Percentiles rank a stretch among this genome's conserved stretches.
Evolutionary conservation across 2,113 vertebrate species (phyloP).

Genomic region (Callorhinus ursinus): DNA sequence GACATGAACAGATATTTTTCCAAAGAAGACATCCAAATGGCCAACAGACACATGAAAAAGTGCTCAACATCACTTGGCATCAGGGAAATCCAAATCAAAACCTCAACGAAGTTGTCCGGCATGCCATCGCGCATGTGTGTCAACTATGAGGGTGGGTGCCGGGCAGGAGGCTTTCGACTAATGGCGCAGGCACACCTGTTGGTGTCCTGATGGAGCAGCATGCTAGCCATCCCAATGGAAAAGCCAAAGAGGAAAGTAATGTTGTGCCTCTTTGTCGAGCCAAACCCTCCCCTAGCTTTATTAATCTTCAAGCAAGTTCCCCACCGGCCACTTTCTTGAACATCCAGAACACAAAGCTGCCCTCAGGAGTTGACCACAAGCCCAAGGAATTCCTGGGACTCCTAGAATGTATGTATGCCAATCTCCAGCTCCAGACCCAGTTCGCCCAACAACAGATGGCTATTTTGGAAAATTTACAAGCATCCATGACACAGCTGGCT

Average conservation of each 20-base stretch:
- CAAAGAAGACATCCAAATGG: too few relatives aligned
- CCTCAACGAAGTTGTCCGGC: background rate
- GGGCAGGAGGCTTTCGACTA: background rate
- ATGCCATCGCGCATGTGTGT: background rate
- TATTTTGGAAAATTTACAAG: constrained; percentile 74
- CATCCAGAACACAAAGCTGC: constrained; percentile 7
- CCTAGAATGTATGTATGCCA: constrained; percentile 68
- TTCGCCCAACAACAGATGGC: constrained; percentile 65
- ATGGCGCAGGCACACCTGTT: background rate
- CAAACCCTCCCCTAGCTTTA: constrained; percentile 74
- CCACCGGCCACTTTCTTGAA: constrained; percentile 26
- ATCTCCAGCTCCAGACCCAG: constrained; percentile 70
- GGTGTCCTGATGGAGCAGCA: constrained; percentile 52
- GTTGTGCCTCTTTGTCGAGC: constrained; percentile 63
- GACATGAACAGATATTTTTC: too few relatives aligned
- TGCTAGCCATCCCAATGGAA: constrained; percentile 25
- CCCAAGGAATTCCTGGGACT: constrained; percentile 70
- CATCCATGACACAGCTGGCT: constrained; percentile 44
- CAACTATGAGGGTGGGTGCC: background rate
- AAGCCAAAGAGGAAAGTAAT: constrained; percentile 61
- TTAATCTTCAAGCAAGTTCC: constrained; percentile 69
- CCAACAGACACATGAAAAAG: too few relatives aligned
- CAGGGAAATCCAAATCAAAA: too few relatives aligned
- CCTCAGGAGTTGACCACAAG: constrained; percentile 58
- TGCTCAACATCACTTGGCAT: too few relatives aligned